Percentiles rank a stretch among this genome's conserved stretches.
phyloP scores from a whole-genome alignment of 2,113 vertebrate genomes.

The Protobothrops flavoviridis region DNA sequence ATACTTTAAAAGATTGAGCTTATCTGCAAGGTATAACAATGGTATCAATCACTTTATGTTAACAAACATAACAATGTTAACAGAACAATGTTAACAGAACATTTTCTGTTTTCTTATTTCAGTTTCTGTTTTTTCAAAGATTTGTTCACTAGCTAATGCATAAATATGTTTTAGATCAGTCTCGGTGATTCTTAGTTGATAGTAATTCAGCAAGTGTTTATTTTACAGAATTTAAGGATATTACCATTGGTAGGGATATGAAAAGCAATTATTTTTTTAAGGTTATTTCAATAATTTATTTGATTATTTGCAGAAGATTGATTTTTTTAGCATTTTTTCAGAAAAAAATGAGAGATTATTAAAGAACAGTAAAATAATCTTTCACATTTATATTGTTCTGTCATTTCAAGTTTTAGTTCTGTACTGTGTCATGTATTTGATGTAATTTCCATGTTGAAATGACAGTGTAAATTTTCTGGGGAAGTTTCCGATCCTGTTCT shows the following conservation, averaged over 20 bases:
- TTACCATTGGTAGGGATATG: constrained; percentile 8
- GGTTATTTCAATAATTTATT: constrained; percentile 22
- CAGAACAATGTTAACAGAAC: too few species aligned
- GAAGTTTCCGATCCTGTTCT: neutral
- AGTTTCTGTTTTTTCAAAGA: neutral
- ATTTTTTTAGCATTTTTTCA: constrained; percentile 5
- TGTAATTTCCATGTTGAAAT: neutral
- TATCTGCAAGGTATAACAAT: neutral
- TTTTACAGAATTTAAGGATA: neutral
- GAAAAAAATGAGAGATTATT: neutral
- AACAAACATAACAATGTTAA: neutral
- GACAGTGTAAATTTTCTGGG: neutral
- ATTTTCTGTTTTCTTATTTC: neutral
- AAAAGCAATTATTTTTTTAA: constrained; percentile 7
- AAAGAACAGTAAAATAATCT: constrained; percentile 2
- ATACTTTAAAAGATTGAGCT: neutral
- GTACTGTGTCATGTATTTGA: neutral
- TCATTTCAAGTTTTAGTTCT: neutral
- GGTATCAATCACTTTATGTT: neutral
- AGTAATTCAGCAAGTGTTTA: neutral
- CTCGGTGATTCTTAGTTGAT: neutral
- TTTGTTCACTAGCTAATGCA: neutral
- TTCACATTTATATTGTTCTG: neutral
- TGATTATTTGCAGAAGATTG: neutral
- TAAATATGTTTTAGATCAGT: constrained; percentile 10